phyloP scores from a whole-genome alignment of 2,888 invertebrate genomes.

The Carterocephalus palaemon region DNA sequence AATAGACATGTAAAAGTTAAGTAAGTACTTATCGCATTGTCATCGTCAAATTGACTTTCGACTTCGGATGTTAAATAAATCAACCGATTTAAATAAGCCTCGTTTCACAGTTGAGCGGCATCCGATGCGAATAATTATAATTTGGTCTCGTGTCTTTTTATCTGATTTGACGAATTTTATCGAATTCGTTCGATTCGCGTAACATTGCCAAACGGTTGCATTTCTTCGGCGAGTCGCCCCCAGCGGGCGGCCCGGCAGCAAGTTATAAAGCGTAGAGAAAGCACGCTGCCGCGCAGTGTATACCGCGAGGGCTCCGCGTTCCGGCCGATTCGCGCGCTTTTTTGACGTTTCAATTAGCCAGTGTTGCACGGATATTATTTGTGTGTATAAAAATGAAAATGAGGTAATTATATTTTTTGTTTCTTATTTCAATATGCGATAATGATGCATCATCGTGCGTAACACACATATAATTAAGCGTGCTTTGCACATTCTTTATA shows the following conservation, averaged over 20 bases:
- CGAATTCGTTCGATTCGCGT: slow-evolving; percentile 58
- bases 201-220: slow-evolving; percentile 63
- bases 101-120: slow-evolving; percentile 32
- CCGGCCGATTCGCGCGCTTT: slow-evolving; percentile 55
- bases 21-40: slow-evolving; percentile 25
- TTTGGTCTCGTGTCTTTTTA: slow-evolving; percentile 19
- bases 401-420: slow-evolving; percentile 53
- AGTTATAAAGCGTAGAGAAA: slow-evolving; percentile 75
- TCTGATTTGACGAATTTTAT: slow-evolving; percentile 32
- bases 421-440: slow-evolving; percentile 17
- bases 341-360: slow-evolving; percentile 50
- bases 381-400: slow-evolving; percentile 49
- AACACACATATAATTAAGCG: too few species aligned
- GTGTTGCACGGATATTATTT: slow-evolving; percentile 46
- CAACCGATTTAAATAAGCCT: slow-evolving; percentile 22
- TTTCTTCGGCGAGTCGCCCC: slow-evolving; percentile 68
- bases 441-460: neutral
- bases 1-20: slow-evolving; percentile 18
- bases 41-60: slow-evolving; percentile 34
- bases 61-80: slow-evolving; percentile 27
- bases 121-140: slow-evolving; percentile 26
- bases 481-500: too few species aligned
- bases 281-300: slow-evolving; percentile 54
- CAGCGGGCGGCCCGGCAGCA: slow-evolving; percentile 43
- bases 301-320: slow-evolving; percentile 36